These are phyloP conservation scores for Agapostemon virescens DNA, from an alignment of 2,888 invertebrate species.

Conservation along the genomic window DNA sequence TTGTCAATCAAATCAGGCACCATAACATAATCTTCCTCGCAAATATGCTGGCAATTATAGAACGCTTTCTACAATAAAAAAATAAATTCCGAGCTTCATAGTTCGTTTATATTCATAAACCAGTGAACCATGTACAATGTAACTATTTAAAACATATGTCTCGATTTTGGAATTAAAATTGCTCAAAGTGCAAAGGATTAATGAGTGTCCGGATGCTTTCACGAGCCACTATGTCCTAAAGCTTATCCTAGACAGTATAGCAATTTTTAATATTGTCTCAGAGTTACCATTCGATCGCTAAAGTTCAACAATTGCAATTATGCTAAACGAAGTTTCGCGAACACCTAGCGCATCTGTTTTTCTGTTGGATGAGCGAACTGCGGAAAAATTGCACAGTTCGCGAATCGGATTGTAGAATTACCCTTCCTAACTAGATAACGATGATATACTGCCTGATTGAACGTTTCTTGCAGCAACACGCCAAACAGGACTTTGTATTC, in stretches of 20 bases:
- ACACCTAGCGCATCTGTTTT: neutral
- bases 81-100: neutral
- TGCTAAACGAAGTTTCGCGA: neutral
- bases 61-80: neutral
- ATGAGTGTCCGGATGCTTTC: too few relatives aligned
- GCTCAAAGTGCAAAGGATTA: too few relatives aligned
- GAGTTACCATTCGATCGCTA: too few relatives aligned
- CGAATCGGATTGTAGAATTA: neutral
- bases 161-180: too few relatives aligned
- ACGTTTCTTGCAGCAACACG: slow-evolving; percentile 27
- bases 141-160: too few relatives aligned
- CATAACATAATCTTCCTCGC: neutral
- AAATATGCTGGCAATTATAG: neutral
- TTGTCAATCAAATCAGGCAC: too few relatives aligned
- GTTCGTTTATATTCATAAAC: neutral
- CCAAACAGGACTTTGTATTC: slow-evolving; percentile 33
- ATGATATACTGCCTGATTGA: neutral
- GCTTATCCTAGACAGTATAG: too few relatives aligned
- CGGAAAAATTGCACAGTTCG: neutral
- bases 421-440: neutral
- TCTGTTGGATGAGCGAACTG: neutral
- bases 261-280: too few relatives aligned
- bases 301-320: too few relatives aligned
- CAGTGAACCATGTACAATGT: too few relatives aligned
- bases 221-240: too few relatives aligned